phyloP scores from a whole-genome alignment of 2,888 invertebrate species.

The Scrobipalpa atriplicella region DNA sequence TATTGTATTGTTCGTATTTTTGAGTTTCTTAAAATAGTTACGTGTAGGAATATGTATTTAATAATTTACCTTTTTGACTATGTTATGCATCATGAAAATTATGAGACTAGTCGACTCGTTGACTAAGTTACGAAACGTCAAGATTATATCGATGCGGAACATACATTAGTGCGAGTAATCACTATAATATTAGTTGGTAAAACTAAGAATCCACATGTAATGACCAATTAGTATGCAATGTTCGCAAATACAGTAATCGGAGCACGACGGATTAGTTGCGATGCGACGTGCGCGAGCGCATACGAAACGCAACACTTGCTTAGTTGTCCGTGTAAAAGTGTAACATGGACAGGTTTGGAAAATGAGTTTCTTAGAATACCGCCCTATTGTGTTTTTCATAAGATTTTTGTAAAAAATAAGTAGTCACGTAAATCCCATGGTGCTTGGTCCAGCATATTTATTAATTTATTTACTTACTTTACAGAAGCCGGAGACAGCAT shows the following conservation, averaged over 20 bases:
- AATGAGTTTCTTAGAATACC: too few species aligned
- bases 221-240: slow-evolving; percentile 20
- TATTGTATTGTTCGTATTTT: too few species aligned
- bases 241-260: slow-evolving; percentile 30
- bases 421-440: too few species aligned
- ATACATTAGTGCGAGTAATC: slow-evolving; percentile 4
- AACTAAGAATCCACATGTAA: slow-evolving; percentile 21
- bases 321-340: slow-evolving; percentile 8
- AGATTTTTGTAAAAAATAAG: too few species aligned
- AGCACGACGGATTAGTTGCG: slow-evolving; percentile 30
- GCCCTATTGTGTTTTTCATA: too few species aligned
- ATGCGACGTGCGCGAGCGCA: neutral
- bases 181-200: neutral
- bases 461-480: too few species aligned
- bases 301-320: slow-evolving; percentile 22
- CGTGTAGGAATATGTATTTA: too few species aligned
- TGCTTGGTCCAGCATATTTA: too few species aligned
- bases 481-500: too few species aligned
- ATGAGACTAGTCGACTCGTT: neutral
- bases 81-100: too few species aligned
- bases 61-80: too few species aligned
- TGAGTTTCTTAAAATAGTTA: too few species aligned
- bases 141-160: neutral
- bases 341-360: neutral
- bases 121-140: neutral